Conservation (phyloP, 2,113 vertebrate species). For the Hippocampus comes region DNA sequence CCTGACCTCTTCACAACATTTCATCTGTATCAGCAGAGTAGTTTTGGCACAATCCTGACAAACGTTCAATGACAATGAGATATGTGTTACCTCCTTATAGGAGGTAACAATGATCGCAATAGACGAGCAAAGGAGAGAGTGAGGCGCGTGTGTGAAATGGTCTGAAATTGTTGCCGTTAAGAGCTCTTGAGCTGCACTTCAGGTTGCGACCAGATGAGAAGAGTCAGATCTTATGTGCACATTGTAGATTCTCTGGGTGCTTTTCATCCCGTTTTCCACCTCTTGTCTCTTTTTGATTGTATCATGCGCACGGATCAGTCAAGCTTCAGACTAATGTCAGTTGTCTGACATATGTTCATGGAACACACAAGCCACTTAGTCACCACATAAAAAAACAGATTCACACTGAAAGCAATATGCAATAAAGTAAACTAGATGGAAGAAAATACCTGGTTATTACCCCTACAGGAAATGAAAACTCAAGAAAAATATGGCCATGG, state of each 20-base stretch:
- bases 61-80: not conserved
- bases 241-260: conserved; percentile 43
- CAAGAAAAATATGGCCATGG: not conserved
- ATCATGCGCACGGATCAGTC: conserved; percentile 39
- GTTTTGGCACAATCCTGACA: not conserved
- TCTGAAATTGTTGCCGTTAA: conserved; percentile 48
- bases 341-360: not conserved
- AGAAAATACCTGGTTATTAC: not conserved
- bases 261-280: conserved; percentile 39
- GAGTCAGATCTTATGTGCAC: conserved; percentile 29
- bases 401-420: not conserved
- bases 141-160: conserved; percentile 37
- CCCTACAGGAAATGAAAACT: not conserved
- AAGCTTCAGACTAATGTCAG: conserved; percentile 19
- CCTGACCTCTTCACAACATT: not conserved
- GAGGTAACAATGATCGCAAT: conserved; percentile 3
- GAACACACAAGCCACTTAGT: conserved; percentile 1
- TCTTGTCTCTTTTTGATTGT: conserved; percentile 24
- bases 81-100: not conserved
- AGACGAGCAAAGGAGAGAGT: not conserved
- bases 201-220: conserved; percentile 36
- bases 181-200: conserved; percentile 59
- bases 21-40: too few species aligned
- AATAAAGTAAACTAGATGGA: not conserved
- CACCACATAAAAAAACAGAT: conserved; percentile 7